These are phyloP conservation scores for Clepsis dumicolana DNA, from an alignment of 2,888 invertebrate genomes.

Conservation along the genomic window DNA sequence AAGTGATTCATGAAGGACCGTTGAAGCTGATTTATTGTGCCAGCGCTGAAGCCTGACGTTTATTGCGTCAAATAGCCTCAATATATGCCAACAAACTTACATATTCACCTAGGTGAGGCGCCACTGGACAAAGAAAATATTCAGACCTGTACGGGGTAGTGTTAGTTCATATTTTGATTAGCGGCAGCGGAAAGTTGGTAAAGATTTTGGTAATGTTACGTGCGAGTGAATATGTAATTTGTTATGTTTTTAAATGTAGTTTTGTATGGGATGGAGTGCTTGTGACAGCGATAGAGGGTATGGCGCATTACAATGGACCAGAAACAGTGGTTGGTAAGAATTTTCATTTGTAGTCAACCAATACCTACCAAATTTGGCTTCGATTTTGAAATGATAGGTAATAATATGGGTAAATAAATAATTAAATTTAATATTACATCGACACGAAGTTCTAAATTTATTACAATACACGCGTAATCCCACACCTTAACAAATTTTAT, in stretches of 20 bases:
- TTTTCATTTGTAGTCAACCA: too few species aligned
- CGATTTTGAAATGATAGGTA: too few species aligned
- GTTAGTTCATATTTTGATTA: not conserved
- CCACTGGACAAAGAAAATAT: not conserved
- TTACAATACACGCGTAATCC: too few species aligned
- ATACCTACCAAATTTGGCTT: too few species aligned
- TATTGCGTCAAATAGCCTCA: conserved; percentile 70
- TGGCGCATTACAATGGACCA: not conserved
- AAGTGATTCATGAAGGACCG: conserved; percentile 73
- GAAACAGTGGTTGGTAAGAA: not conserved
- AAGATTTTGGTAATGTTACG: conserved; percentile 12
- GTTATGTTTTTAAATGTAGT: conserved; percentile 13
- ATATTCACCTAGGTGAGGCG: conserved; percentile 14
- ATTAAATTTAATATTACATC: too few species aligned
- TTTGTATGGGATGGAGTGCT: not conserved
- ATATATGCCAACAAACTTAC: conserved; percentile 36
- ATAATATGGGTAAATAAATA: too few species aligned
- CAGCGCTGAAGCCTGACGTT: conserved; percentile 71
- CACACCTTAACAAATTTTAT: too few species aligned
- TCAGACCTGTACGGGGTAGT: not conserved
- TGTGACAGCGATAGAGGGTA: not conserved
- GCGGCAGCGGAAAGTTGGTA: not conserved
- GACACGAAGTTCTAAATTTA: too few species aligned
- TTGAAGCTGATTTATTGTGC: conserved; percentile 74
- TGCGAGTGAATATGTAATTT: conserved; percentile 16